Conservation (phyloP, 2,888 invertebrate genomes). For the Muschampia staudingeri region DNA sequence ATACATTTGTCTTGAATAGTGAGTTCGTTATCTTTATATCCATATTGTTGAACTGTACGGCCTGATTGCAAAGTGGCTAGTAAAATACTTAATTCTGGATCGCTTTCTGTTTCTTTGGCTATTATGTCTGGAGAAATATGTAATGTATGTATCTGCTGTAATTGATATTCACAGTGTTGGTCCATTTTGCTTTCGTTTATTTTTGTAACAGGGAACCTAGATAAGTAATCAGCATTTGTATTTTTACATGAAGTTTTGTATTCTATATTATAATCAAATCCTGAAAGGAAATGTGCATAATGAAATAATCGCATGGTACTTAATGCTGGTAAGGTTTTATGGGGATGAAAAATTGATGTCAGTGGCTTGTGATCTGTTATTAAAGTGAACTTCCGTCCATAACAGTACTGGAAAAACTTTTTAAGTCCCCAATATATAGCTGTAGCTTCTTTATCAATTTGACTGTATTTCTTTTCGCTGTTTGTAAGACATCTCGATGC, state of each 20-base stretch:
- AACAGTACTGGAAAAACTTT: conserved; percentile 26
- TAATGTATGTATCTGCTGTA: neutral
- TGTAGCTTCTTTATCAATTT: conserved; percentile 15
- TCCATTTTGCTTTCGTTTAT: neutral
- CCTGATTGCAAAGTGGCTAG: neutral
- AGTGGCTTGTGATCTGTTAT: conserved; percentile 64
- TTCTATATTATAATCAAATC: conserved; percentile 65
- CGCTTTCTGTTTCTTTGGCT: neutral
- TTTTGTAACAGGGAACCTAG: neutral
- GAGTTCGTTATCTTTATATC: conserved; percentile 1
- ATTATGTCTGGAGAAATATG: neutral
- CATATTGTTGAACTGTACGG: neutral
- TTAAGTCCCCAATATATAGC: conserved; percentile 27
- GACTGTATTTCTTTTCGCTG: conserved; percentile 11
- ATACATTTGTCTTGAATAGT: conserved; percentile 4
- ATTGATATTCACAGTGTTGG: neutral
- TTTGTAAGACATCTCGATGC: conserved; percentile 1
- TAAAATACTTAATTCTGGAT: neutral
- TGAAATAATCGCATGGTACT: conserved; percentile 65
- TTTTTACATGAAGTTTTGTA: conserved; percentile 50
- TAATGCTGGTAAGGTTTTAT: conserved; percentile 62
- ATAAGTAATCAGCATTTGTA: neutral
- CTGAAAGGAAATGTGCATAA: conserved; percentile 67
- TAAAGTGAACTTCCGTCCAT: conserved; percentile 3
- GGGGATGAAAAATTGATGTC: conserved; percentile 71